Percentiles rank a stretch among this genome's conserved stretches.
Conservation (phyloP, 2,888 invertebrate species). For the Lepidonotus clava region DNA sequence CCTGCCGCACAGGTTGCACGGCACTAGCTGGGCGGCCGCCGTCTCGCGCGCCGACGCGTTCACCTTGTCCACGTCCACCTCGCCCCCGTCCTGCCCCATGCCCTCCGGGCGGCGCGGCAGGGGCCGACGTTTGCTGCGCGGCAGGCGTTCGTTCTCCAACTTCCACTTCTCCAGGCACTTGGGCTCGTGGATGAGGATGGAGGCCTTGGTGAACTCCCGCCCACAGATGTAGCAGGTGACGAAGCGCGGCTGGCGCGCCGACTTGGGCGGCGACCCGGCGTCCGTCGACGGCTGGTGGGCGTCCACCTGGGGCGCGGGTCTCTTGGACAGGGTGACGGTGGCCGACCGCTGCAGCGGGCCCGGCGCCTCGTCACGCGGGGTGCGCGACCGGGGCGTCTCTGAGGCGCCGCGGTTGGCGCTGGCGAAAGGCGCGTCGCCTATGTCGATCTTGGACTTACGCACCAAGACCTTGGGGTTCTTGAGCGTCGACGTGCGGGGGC, state of each 20-base stretch:
- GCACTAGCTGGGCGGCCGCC: conserved; percentile 59
- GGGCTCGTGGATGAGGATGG: conserved; percentile 85
- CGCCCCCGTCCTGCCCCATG: conserved; percentile 57
- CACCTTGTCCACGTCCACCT: conserved; percentile 63
- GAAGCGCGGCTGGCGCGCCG: conserved; percentile 58
- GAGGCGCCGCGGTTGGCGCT: conserved; percentile 56
- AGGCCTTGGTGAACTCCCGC: conserved; percentile 84
- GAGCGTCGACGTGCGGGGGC: conserved; percentile 73
- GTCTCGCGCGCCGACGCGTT: conserved; percentile 72
- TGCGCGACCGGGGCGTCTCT: neutral
- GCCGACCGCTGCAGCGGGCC: conserved; percentile 14
- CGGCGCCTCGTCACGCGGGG: neutral
- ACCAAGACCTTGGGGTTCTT: conserved; percentile 69
- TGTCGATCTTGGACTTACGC: conserved; percentile 72
- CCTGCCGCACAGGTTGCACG: conserved; percentile 61
- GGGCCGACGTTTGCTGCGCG: conserved; percentile 82
- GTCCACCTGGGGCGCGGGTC: neutral
- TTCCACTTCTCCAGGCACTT: conserved; percentile 85
- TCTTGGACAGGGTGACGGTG: conserved; percentile 54
- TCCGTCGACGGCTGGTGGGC: neutral
- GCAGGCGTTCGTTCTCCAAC: conserved; percentile 83
- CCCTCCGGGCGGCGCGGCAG: conserved; percentile 83
- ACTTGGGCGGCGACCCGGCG: conserved; percentile 26
- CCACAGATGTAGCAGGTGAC: conserved; percentile 85
- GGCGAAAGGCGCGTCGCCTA: conserved; percentile 61